phyloP scores from a whole-genome alignment of 2,797 vertebrate genomes.

The Macropodus opercularis region DNA sequence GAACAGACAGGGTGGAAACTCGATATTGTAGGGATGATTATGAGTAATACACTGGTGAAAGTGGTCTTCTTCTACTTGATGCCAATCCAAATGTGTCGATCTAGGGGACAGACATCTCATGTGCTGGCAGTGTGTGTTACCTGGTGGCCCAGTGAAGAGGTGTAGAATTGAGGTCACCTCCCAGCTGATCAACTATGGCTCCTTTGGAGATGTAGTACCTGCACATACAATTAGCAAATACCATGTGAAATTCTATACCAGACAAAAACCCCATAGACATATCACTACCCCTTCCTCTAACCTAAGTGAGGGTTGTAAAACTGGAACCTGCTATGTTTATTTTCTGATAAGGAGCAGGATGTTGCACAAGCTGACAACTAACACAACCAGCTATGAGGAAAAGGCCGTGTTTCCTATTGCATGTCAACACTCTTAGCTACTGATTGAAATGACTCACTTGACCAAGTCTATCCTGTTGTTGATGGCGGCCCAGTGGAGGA shows the following conservation, averaged over 20 bases:
- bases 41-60: no score
- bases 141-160: constrained; percentile 99
- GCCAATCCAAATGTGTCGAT: not conserved
- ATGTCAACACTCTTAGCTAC: not conserved
- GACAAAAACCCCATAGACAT: not conserved
- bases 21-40: no score
- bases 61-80: not conserved
- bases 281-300: not conserved
- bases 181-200: constrained; percentile 96
- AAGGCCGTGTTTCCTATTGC: not conserved
- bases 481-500: constrained; percentile 98
- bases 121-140: constrained; percentile 70
- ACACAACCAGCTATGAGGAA: not conserved
- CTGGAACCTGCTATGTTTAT: not conserved
- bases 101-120: not conserved
- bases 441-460: constrained; percentile 84
- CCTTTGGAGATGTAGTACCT: constrained; percentile 99
- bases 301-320: not conserved
- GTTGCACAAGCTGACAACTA: not conserved
- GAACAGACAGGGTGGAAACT: not conserved
- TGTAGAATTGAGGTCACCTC: constrained; percentile 98
- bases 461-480: constrained; percentile 99
- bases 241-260: not conserved
- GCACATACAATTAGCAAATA: constrained; percentile 27
- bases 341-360: not conserved